phyloP scores from a whole-genome alignment of 2,113 vertebrate species.

The Dicentrarchus labrax region DNA sequence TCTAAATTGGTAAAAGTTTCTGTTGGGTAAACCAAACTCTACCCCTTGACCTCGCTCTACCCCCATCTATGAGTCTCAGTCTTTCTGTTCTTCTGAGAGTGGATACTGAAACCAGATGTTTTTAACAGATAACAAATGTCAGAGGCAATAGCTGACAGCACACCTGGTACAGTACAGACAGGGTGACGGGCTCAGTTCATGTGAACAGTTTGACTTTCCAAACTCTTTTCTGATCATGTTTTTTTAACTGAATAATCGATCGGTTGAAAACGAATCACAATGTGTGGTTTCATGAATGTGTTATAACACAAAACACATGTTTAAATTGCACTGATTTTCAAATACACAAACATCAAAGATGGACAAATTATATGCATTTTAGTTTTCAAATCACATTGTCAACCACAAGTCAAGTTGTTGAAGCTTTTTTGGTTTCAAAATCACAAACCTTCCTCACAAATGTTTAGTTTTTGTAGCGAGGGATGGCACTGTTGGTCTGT shows the following conservation, averaged over 20 bases:
- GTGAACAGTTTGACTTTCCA: constrained; percentile 39
- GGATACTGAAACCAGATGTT: constrained; percentile 84
- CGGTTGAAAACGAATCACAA: not conserved
- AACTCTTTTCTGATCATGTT: constrained; percentile 21
- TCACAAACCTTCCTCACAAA: not conserved
- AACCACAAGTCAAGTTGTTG: not conserved
- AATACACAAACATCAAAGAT: constrained; percentile 11
- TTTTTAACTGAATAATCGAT: not conserved
- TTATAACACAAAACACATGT: constrained; percentile 45
- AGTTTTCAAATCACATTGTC: not conserved
- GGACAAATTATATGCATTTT: not conserved
- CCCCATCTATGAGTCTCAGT: constrained; percentile 62
- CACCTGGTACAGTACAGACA: constrained; percentile 82
- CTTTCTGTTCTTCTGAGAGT: constrained; percentile 56
- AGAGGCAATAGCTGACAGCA: constrained; percentile 73
- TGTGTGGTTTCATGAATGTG: constrained; percentile 5
- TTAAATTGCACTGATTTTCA: constrained; percentile 12
- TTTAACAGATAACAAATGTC: constrained; percentile 85
- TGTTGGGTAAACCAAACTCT: constrained; percentile 56
- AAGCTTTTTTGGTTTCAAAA: constrained; percentile 1
- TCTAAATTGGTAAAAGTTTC: constrained; percentile 60
- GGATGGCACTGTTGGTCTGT: not conserved
- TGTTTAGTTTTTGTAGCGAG: not conserved
- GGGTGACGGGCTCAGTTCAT: constrained; percentile 53
- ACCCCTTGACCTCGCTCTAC: constrained; percentile 61